Percentiles rank a stretch among this genome's conserved stretches.
These are phyloP conservation scores for Passer domesticus DNA, from an alignment of 2,113 vertebrate species.

Conservation along the genomic window DNA sequence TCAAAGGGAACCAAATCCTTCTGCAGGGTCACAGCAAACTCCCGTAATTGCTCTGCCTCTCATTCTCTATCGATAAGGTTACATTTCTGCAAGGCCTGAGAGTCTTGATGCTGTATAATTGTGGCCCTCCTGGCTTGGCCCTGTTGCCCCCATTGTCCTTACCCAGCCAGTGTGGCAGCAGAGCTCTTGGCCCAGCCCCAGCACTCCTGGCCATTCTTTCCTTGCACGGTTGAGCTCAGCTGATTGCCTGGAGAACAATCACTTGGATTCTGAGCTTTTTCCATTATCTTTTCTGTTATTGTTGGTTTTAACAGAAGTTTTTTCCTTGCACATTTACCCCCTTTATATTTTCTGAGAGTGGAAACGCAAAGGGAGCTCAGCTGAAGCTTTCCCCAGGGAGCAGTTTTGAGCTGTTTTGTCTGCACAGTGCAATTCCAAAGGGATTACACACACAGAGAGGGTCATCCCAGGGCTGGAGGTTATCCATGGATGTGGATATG, in stretches of 20 bases:
- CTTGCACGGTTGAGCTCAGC: background rate
- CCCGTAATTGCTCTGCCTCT: background rate
- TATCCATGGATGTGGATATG: background rate
- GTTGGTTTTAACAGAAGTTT: background rate
- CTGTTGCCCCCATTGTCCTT: slow-evolving; percentile 30
- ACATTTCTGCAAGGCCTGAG: background rate
- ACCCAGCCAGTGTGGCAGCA: background rate
- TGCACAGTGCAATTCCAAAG: background rate
- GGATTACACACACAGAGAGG: background rate
- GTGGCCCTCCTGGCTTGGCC: slow-evolving; percentile 25
- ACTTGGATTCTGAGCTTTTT: background rate
- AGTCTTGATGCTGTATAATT: background rate
- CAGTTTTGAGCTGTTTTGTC: background rate
- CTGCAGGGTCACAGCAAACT: slow-evolving; percentile 25
- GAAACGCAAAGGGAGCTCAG: background rate
- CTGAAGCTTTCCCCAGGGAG: background rate
- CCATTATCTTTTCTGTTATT: background rate
- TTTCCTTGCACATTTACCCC: background rate
- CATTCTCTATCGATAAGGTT: background rate
- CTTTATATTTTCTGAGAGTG: slow-evolving; percentile 12
- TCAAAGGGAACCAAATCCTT: slow-evolving; percentile 29
- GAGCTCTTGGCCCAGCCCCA: background rate
- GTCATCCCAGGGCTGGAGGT: background rate
- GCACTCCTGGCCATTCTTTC: background rate
- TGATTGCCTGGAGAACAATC: background rate